Conservation (phyloP, 2,797 vertebrate genomes). For the Thalassophryne amazonica region DNA sequence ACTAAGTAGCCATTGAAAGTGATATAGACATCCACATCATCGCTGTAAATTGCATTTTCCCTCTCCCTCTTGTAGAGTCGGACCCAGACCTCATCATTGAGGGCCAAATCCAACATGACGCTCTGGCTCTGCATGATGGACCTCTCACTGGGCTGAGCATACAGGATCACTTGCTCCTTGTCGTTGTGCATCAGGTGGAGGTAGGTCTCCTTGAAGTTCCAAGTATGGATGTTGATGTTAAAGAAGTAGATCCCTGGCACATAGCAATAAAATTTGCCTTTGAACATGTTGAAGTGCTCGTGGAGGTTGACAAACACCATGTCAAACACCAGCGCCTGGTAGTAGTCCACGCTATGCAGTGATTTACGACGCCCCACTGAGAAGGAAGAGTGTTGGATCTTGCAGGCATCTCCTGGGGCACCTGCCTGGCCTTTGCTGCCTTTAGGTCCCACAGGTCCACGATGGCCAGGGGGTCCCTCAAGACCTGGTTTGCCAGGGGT, state of each 20-base stretch:
- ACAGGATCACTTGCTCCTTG: slow-evolving; percentile 85
- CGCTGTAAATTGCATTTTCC: slow-evolving; percentile 92
- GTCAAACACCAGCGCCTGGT: slow-evolving; percentile 88
- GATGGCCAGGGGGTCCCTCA: slow-evolving; percentile 79
- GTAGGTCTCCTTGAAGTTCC: slow-evolving; percentile 98
- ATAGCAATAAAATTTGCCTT: slow-evolving; percentile 85
- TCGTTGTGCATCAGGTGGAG: slow-evolving; percentile 90
- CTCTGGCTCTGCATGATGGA: slow-evolving; percentile 98
- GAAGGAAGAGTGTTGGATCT: slow-evolving; percentile 82
- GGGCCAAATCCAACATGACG: slow-evolving; percentile 84
- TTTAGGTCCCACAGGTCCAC: slow-evolving; percentile 80
- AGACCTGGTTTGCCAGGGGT: slow-evolving; percentile 84
- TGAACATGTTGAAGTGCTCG: slow-evolving; percentile 89
- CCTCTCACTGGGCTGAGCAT: slow-evolving; percentile 90
- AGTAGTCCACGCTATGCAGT: slow-evolving; percentile 87
- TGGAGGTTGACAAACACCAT: slow-evolving; percentile 89
- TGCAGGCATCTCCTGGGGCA: slow-evolving; percentile 83
- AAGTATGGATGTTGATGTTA: slow-evolving; percentile 93
- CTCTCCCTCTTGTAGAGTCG: slow-evolving; percentile 89
- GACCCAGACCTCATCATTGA: slow-evolving; percentile 86
- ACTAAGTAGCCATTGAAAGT: slow-evolving; percentile 92
- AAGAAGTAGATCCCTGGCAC: slow-evolving; percentile 88
- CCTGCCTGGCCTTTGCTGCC: slow-evolving; percentile 87
- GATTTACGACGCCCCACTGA: slow-evolving; percentile 90
- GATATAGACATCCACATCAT: slow-evolving; percentile 90